Base-by-base conservation (phyloP, 1,140 invertebrate species). In the Euschistus heros region DNA sequence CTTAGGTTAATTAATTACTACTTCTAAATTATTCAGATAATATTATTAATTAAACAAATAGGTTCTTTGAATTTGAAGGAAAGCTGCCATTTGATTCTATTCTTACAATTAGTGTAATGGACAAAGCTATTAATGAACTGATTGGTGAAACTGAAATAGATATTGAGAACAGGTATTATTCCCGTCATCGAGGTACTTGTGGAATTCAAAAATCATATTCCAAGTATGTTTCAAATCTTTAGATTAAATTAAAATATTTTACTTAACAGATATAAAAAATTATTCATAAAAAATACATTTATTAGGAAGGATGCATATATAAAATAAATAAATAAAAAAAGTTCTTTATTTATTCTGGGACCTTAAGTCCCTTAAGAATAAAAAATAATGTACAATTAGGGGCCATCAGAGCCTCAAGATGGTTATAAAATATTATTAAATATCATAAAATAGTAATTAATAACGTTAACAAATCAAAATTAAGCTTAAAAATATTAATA, bases 141-240 rank as follows among this genome's bases (percentile, higher is more conserved):
- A 92, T 95, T 68, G 92, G 92, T 0, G 84, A 86, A 69, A 94
- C 91, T 0, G 81, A 78, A 69, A 85, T 95, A 62, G 92, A 95
- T 73, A 76, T 95, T 22, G 92, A 95, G 77, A 89, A 92, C 76
- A 81, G 92, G 66, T 90, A 86, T 73, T 91, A 89, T 72, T 86
- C 83, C 7, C 80, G 80, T 68, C 88, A 93, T 72, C 78, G 88
- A 37, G 89, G 86, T 0, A 81, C 81, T 7, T 90, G 91, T 72
- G 92, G 91, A 0, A 75, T 94, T 20, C 72, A 86, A 0, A 77
- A 77, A 20, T 81, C 81, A 71, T 95, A 90, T 74, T 80, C 82
- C 65, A 72, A 76, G 84, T 88, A 73, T 73, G 70, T 68, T 15
- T 46, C 20, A 61, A 44, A 47, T 47, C 3, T 47, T 18, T 47